Evolutionary conservation across 2,113 vertebrate genomes (phyloP).

Genomic region (Campylorhamphus procurvoides): DNA sequence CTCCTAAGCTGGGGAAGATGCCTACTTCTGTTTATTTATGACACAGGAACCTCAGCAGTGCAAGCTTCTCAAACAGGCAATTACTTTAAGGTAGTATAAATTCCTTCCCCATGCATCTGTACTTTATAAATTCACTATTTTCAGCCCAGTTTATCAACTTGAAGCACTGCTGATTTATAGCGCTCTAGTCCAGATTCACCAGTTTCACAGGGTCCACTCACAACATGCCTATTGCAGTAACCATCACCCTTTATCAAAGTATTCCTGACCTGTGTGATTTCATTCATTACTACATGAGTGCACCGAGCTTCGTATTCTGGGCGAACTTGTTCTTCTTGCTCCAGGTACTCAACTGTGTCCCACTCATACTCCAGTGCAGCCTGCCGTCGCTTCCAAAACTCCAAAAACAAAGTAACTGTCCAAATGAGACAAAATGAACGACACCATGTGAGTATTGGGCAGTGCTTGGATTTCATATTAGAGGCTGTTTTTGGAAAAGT

Average conservation of each 20-base stretch:
- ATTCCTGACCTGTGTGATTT: slow-evolving; percentile 78
- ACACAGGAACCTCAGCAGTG: neutral
- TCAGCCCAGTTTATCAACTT: neutral
- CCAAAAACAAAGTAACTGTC: slow-evolving; percentile 90
- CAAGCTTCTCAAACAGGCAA: neutral
- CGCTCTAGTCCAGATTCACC: neutral
- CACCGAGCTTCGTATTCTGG: slow-evolving; percentile 92
- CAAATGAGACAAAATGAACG: neutral
- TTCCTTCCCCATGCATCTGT: neutral
- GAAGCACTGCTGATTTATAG: neutral
- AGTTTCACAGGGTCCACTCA: neutral
- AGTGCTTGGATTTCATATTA: neutral
- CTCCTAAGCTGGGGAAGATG: neutral
- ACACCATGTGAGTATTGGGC: neutral
- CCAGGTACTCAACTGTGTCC: slow-evolving; percentile 91
- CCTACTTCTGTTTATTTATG: neutral
- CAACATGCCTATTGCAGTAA: neutral
- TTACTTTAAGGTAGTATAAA: neutral
- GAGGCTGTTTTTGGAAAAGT: neutral
- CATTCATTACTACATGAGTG: slow-evolving; percentile 81
- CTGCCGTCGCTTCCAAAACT: slow-evolving; percentile 94
- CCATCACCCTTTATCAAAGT: neutral
- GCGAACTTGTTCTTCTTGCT: slow-evolving; percentile 88
- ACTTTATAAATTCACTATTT: neutral
- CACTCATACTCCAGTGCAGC: slow-evolving; percentile 91